A percentile compares a stretch with the other conserved stretches of the same genome.
These are phyloP conservation scores for Morone saxatilis DNA, from an alignment of 2,113 vertebrate species.

Conservation along the genomic window DNA sequence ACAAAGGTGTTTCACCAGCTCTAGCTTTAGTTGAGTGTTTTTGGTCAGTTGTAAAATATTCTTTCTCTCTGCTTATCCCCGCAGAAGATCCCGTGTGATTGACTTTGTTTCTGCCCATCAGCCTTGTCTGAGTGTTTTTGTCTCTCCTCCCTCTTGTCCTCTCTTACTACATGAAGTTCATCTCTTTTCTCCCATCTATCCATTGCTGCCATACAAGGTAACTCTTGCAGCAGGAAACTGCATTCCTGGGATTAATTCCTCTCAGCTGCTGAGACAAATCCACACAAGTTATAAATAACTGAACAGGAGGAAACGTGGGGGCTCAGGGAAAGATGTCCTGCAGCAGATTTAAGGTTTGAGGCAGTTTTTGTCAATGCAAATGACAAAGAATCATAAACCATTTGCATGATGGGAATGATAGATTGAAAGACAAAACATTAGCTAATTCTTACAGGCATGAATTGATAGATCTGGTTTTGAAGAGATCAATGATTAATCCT, in stretches of 20 bases:
- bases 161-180: not conserved
- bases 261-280: slow-evolving; percentile 66
- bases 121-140: slow-evolving; percentile 5
- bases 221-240: slow-evolving; percentile 62
- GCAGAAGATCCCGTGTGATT: not conserved
- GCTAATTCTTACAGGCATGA: not conserved
- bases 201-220: slow-evolving; percentile 75
- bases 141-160: slow-evolving; percentile 6
- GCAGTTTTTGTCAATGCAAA: not conserved
- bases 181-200: slow-evolving; percentile 26
- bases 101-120: slow-evolving; percentile 5
- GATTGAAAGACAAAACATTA: not conserved
- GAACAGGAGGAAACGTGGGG: slow-evolving; percentile 5
- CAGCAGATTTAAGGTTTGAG: slow-evolving; percentile 10
- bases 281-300: slow-evolving; percentile 71
- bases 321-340: slow-evolving; percentile 16
- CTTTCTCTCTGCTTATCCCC: not conserved
- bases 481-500: not conserved
- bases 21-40: not conserved
- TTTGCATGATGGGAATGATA: not conserved
- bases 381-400: not conserved
- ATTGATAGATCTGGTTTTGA: not conserved
- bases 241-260: slow-evolving; percentile 74
- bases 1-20: not conserved
- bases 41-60: not conserved